Evolutionary conservation across 2,888 invertebrate species (phyloP).

Genomic region (Brenthis ino): DNA sequence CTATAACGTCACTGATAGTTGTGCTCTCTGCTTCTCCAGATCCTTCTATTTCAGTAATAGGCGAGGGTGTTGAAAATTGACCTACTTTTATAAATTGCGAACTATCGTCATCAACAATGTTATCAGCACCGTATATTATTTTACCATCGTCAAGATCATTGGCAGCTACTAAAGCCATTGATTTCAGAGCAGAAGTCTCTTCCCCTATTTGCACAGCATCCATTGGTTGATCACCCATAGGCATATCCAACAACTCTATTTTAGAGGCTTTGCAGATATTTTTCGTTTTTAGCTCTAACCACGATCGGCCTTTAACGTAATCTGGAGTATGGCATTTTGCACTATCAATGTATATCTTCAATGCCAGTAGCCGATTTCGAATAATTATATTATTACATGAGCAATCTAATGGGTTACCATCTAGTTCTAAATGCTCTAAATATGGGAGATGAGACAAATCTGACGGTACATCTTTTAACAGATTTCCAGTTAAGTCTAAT

Average conservation of each 20-base stretch:
- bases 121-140: slow-evolving; percentile 58
- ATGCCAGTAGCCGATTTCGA: slow-evolving; percentile 82
- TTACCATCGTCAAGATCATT: slow-evolving; percentile 71
- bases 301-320: slow-evolving; percentile 76
- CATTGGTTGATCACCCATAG: slow-evolving; percentile 84
- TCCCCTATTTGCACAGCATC: slow-evolving; percentile 65
- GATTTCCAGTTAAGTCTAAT: slow-evolving; percentile 84
- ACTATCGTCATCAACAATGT: slow-evolving; percentile 68
- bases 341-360: slow-evolving; percentile 79
- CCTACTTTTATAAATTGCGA: slow-evolving; percentile 67
- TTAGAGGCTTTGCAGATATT: slow-evolving; percentile 77
- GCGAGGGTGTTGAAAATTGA: slow-evolving; percentile 49
- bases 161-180: slow-evolving; percentile 61
- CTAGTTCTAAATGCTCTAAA: slow-evolving; percentile 84
- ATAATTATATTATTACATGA: slow-evolving; percentile 85
- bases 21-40: slow-evolving; percentile 69
- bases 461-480: slow-evolving; percentile 81
- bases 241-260: slow-evolving; percentile 78
- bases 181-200: slow-evolving; percentile 67
- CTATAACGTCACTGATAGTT: slow-evolving; percentile 67
- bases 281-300: slow-evolving; percentile 82
- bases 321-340: slow-evolving; percentile 81
- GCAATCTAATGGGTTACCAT: slow-evolving; percentile 87
- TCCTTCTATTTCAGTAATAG: slow-evolving; percentile 61
- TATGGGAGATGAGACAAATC: slow-evolving; percentile 80